Evolutionary conservation across 2,797 vertebrate species (phyloP).

Genomic region (Orientallactaga sibirica): DNA sequence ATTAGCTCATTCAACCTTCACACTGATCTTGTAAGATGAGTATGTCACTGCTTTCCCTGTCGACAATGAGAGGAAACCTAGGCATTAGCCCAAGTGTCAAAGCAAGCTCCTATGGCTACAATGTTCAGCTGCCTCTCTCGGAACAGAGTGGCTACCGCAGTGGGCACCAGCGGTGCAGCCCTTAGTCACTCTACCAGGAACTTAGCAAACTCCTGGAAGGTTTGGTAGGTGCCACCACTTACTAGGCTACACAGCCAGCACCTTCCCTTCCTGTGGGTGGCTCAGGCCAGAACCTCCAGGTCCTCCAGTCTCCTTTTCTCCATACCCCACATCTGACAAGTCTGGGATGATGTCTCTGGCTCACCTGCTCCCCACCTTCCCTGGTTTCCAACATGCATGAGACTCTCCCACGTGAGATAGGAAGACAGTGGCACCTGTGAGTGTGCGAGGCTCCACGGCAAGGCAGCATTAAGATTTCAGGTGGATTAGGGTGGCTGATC

Average conservation of each 20-base stretch:
- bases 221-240: too few species aligned
- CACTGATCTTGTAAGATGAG: background rate
- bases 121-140: fast-evolving
- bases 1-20: background rate
- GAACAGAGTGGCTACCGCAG: background rate
- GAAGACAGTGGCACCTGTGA: background rate
- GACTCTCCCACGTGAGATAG: background rate
- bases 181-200: background rate
- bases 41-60: background rate
- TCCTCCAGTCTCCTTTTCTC: background rate
- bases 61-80: background rate
- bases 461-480: background rate
- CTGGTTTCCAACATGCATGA: background rate
- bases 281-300: background rate
- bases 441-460: background rate
- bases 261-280: background rate
- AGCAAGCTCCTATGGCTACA: background rate
- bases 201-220: background rate
- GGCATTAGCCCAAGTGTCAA: background rate
- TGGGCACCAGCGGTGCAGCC: too few species aligned
- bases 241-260: fast-evolving
- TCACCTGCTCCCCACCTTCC: background rate
- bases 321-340: background rate
- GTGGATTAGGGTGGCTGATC: background rate
- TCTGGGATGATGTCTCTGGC: background rate